phyloP scores from a whole-genome alignment of 2,888 invertebrate species.

The Timema cristinae region DNA sequence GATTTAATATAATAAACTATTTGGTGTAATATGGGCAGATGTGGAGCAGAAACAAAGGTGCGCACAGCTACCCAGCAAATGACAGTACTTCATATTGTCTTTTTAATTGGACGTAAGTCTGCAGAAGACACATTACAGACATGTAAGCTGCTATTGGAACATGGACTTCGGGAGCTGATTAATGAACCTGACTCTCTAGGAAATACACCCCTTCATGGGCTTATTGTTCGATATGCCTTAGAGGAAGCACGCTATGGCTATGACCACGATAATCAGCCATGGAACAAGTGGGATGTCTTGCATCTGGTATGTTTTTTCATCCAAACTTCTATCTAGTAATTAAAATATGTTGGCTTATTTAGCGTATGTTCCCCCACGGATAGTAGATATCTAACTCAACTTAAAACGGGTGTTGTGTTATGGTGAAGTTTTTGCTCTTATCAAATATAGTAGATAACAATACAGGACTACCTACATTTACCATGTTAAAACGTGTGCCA shows the following conservation, averaged over 20 bases:
- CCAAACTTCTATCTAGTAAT: no score
- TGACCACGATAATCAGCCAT: slow-evolving; percentile 51
- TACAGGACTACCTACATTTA: no score
- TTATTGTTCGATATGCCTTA: slow-evolving; percentile 60
- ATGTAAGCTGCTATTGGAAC: slow-evolving; percentile 63
- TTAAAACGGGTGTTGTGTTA: no score
- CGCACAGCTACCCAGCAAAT: slow-evolving; percentile 67
- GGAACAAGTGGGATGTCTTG: slow-evolving; percentile 72
- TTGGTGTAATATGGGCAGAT: slow-evolving; percentile 37
- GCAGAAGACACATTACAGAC: slow-evolving; percentile 68
- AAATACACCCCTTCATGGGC: slow-evolving; percentile 67
- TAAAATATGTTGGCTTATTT: no score
- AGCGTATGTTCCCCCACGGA: no score
- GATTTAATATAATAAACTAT: no score
- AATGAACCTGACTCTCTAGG: slow-evolving; percentile 64
- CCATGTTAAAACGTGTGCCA: no score
- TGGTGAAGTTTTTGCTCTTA: no score
- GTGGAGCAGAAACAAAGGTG: slow-evolving; percentile 67
- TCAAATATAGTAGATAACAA: no score
- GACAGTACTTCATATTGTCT: slow-evolving; percentile 64
- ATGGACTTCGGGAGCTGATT: slow-evolving; percentile 67
- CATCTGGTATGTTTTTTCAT: slow-evolving; percentile 51
- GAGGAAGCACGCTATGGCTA: slow-evolving; percentile 66
- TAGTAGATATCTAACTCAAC: no score
- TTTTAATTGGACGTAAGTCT: slow-evolving; percentile 63